These are phyloP conservation scores for Drosophila buzzatii DNA, from an alignment of 2,888 invertebrate species.

Conservation along the genomic window DNA sequence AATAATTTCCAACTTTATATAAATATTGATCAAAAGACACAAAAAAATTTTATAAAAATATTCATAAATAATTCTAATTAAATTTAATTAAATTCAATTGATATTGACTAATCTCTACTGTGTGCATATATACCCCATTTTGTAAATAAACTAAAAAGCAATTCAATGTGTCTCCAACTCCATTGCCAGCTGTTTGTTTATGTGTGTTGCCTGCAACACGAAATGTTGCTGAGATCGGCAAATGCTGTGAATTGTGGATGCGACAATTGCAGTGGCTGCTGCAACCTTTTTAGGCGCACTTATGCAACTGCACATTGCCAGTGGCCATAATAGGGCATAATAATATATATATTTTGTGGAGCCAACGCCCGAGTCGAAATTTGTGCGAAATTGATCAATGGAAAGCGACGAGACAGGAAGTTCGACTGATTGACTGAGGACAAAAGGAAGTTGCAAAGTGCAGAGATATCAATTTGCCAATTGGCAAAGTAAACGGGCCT, in stretches of 20 bases:
- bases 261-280: constrained; percentile 24
- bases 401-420: constrained; percentile 51
- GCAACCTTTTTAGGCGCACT: constrained; percentile 60
- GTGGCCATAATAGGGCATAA: constrained; percentile 69
- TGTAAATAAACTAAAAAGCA: not conserved
- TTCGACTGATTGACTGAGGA: constrained; percentile 58
- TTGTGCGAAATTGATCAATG: constrained; percentile 8
- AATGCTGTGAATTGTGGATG: constrained; percentile 54
- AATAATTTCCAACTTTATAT: too few relatives aligned
- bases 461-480: constrained; percentile 53
- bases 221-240: constrained; percentile 63
- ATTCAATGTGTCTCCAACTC: constrained; percentile 47
- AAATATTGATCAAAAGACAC: not conserved
- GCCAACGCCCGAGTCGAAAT: constrained; percentile 65
- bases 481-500: constrained; percentile 5
- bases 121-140: not conserved
- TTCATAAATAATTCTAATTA: not conserved
- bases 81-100: not conserved
- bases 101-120: not conserved
- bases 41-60: not conserved
- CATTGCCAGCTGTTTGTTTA: constrained; percentile 72
- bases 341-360: constrained; percentile 34
- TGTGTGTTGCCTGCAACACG: constrained; percentile 66
- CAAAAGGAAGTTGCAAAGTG: constrained; percentile 35
- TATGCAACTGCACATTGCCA: constrained; percentile 55